These are phyloP conservation scores for Aythya baeri DNA, from an alignment of 2,113 vertebrate species.

Conservation along the genomic window DNA sequence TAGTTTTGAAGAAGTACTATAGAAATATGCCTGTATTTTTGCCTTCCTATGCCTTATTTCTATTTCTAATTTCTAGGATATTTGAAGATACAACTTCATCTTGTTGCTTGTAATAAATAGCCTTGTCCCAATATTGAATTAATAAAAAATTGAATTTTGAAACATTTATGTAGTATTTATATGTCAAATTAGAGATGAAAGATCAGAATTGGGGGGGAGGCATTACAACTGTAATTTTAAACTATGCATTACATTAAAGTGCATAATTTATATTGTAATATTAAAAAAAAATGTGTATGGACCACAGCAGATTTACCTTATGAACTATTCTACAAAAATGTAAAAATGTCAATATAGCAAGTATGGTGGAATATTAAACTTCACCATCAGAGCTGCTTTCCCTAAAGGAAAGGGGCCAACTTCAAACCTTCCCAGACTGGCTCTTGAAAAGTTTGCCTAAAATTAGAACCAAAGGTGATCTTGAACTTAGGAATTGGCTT, in stretches of 20 bases:
- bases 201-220: not conserved
- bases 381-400: not conserved
- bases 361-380: not conserved
- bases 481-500: not conserved
- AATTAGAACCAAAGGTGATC: not conserved
- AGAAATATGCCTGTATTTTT: fast-evolving
- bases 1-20: not conserved
- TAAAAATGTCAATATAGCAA: not conserved
- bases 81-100: not conserved
- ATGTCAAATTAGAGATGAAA: not conserved
- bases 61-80: not conserved
- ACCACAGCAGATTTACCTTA: not conserved
- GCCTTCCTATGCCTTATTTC: not conserved
- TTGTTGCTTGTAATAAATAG: not conserved
- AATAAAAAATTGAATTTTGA: not conserved
- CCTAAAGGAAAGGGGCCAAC: not conserved
- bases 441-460: not conserved
- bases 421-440: not conserved
- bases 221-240: not conserved
- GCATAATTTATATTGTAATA: not conserved
- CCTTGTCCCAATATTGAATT: not conserved
- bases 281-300: not conserved
- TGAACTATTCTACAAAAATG: not conserved
- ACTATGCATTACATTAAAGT: not conserved
- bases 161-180: not conserved